Conservation (phyloP, 2,888 invertebrate genomes). For the Scaptomyza tumidula region DNA sequence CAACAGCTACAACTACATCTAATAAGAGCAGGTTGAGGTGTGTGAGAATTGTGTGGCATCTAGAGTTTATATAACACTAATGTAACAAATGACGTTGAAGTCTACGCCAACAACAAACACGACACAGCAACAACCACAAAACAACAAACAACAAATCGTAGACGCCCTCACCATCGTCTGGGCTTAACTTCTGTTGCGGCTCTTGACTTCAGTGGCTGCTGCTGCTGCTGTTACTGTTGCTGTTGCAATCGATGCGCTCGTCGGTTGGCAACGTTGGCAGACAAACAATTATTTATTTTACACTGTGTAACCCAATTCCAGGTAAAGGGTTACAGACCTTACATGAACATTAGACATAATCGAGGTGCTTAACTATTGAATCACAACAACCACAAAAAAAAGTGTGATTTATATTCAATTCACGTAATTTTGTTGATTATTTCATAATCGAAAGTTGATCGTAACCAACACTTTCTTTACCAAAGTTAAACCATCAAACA, state of each 20-base stretch:
- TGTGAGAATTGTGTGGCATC: slow-evolving; percentile 77
- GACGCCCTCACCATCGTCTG: slow-evolving; percentile 6
- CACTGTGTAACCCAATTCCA: slow-evolving; percentile 44
- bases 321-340: too few relatives aligned
- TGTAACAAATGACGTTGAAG: slow-evolving; percentile 37
- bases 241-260: slow-evolving; percentile 68
- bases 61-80: slow-evolving; percentile 71
- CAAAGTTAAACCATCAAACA: too few relatives aligned
- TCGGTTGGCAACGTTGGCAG: slow-evolving; percentile 41
- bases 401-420: too few relatives aligned
- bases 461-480: too few relatives aligned
- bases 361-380: too few relatives aligned
- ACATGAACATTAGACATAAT: too few relatives aligned
- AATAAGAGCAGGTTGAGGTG: slow-evolving; percentile 28
- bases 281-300: slow-evolving; percentile 45
- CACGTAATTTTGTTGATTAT: too few relatives aligned
- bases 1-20: neutral
- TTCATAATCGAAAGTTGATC: too few relatives aligned
- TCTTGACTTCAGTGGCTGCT: slow-evolving; percentile 46
- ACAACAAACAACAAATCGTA: slow-evolving; percentile 5
- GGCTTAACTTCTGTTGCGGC: slow-evolving; percentile 18
- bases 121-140: slow-evolving; percentile 1
- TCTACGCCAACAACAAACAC: slow-evolving; percentile 14
- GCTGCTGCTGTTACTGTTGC: slow-evolving; percentile 55
- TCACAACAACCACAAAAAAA: too few relatives aligned